Percentiles rank a stretch among this genome's conserved stretches.
Conservation (phyloP, 2,113 vertebrate species). For the Mustelus asterias region DNA sequence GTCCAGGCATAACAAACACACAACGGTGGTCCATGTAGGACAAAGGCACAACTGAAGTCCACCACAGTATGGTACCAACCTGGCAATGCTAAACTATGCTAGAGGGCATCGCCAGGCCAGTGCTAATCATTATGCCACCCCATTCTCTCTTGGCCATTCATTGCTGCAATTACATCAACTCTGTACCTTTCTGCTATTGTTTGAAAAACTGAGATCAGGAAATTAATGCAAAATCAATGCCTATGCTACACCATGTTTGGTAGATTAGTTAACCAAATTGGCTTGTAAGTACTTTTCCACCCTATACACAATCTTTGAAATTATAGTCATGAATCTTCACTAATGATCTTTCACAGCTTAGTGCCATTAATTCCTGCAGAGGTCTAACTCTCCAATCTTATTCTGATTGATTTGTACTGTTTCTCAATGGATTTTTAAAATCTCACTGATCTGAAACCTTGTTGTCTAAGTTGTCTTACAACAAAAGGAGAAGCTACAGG, state of each 20-base stretch:
- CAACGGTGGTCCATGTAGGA: too few relatives aligned
- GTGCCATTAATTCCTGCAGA: background rate
- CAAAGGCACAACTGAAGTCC: too few relatives aligned
- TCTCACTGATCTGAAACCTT: background rate
- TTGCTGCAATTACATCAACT: background rate
- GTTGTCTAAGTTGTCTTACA: background rate
- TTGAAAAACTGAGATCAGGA: background rate
- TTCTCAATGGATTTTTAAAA: background rate
- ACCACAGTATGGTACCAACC: too few relatives aligned
- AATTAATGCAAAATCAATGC: background rate
- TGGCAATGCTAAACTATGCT: too few relatives aligned
- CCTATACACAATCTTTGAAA: background rate
- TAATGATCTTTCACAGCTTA: background rate
- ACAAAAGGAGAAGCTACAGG: background rate
- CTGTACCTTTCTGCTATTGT: background rate
- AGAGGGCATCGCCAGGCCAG: too few relatives aligned
- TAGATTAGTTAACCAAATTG: conserved; percentile 13
- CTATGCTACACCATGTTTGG: background rate
- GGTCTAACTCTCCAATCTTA: background rate
- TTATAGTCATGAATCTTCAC: conserved; percentile 28
- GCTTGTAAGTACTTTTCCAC: conserved; percentile 21
- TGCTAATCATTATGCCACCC: too few relatives aligned
- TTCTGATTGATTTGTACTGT: background rate
- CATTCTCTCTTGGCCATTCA: background rate
- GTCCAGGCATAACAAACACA: too few relatives aligned